These are phyloP conservation scores for Xestia c-nigrum DNA, from an alignment of 2,888 invertebrate genomes.

Conservation along the genomic window DNA sequence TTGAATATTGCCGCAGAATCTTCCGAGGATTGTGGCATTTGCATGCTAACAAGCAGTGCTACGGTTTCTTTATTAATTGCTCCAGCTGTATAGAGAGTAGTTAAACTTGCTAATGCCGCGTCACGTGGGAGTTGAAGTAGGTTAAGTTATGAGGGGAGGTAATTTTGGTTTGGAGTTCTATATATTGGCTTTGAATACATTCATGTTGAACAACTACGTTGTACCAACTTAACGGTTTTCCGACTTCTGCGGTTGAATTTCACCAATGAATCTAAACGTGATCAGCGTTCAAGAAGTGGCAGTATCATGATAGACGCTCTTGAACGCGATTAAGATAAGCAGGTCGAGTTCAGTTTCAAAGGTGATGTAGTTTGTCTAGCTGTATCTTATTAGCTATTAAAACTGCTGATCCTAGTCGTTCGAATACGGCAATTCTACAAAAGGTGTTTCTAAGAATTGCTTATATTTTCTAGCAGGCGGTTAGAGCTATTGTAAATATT, in stretches of 20 bases:
- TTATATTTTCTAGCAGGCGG: slow-evolving; percentile 12
- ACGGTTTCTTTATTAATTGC: slow-evolving; percentile 82
- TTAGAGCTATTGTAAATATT: background rate
- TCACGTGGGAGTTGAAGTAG: slow-evolving; percentile 29
- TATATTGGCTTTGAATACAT: background rate
- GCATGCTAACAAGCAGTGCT: slow-evolving; percentile 80
- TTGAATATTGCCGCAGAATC: slow-evolving; percentile 82
- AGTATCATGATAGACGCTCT: background rate
- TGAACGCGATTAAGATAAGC: background rate
- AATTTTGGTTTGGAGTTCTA: background rate
- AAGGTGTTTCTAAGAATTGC: background rate
- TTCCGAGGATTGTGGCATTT: slow-evolving; percentile 80
- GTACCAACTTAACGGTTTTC: background rate
- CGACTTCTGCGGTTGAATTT: background rate
- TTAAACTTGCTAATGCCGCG: slow-evolving; percentile 35
- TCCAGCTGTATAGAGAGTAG: slow-evolving; percentile 30
- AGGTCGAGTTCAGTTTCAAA: background rate
- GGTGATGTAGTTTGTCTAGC: background rate
- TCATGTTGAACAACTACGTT: background rate
- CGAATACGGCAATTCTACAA: slow-evolving; percentile 11
- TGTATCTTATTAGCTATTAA: background rate
- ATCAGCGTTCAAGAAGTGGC: background rate
- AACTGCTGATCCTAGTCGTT: slow-evolving; percentile 12
- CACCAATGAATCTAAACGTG: background rate
- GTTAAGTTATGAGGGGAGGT: background rate